Percentiles rank a stretch among this genome's conserved stretches.
phyloP scores from a whole-genome alignment of 2,113 vertebrate species.

The Cyprinodon variegatus region DNA sequence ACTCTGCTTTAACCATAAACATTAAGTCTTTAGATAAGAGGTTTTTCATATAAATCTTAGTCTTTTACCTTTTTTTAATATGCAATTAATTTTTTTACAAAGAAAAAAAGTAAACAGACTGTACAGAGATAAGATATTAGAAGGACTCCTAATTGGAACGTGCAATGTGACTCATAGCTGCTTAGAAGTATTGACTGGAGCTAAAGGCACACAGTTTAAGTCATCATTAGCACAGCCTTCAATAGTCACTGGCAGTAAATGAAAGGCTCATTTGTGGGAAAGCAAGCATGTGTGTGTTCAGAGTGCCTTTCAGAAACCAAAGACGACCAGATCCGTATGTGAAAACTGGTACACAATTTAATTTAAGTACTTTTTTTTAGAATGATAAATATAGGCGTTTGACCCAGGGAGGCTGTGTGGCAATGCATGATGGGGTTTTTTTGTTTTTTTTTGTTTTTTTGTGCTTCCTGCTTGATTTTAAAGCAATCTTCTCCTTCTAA shows the following conservation, averaged over 20 bases:
- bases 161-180: slow-evolving; percentile 49
- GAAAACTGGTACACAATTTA: neutral
- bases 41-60: neutral
- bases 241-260: slow-evolving; percentile 54
- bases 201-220: slow-evolving; percentile 65
- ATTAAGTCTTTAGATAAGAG: neutral
- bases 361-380: neutral
- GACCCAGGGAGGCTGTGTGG: neutral
- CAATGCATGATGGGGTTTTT: neutral
- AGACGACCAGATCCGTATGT: neutral
- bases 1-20: neutral
- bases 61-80: neutral
- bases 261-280: slow-evolving; percentile 34
- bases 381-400: neutral
- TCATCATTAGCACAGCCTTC: slow-evolving; percentile 62
- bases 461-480: neutral
- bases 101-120: neutral
- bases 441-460: too few species aligned
- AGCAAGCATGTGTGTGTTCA: slow-evolving; percentile 3
- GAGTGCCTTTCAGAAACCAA: neutral
- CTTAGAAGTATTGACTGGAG: slow-evolving; percentile 54
- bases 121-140: slow-evolving; percentile 3
- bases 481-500: too few species aligned
- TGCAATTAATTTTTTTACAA: neutral
- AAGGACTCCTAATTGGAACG: slow-evolving; percentile 54